A percentile compares a stretch with the other conserved stretches of the same genome.
Conservation (phyloP, 2,113 vertebrate genomes). For the Crotalus tigris region DNA sequence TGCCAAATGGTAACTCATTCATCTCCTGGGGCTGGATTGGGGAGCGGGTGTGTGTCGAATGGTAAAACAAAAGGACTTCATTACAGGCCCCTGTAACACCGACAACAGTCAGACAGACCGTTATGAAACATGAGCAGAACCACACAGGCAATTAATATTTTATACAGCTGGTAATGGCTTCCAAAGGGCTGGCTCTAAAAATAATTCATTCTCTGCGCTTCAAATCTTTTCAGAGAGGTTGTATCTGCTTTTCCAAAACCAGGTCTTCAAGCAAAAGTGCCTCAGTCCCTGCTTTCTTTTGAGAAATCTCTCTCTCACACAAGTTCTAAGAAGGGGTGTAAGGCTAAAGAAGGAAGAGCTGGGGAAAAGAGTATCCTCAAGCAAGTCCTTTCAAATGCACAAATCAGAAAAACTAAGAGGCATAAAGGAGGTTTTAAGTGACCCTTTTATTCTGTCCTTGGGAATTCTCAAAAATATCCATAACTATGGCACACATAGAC, state of each 20-base stretch:
- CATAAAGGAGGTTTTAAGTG: not conserved
- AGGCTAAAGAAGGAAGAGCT: not conserved
- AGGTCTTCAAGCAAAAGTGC: conserved; percentile 5
- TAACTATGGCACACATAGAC: not conserved
- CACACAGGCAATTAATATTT: conserved; percentile 63
- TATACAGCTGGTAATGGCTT: conserved; percentile 58
- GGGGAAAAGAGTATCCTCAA: not conserved
- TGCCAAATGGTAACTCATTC: not conserved
- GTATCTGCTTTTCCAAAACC: conserved; percentile 36
- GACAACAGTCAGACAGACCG: conserved; percentile 18
- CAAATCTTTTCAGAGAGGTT: conserved; percentile 27
- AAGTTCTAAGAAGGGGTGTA: not conserved
- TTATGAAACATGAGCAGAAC: conserved; percentile 55
- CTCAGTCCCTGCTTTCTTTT: not conserved
- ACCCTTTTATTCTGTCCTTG: not conserved
- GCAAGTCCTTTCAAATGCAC: not conserved
- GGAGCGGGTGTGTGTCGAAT: not conserved
- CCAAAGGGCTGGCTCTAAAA: conserved; percentile 66
- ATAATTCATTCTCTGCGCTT: conserved; percentile 52
- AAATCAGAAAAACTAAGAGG: accelerated
- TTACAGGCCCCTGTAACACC: conserved; percentile 9
- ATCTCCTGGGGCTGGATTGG: not conserved
- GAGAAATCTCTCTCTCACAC: conserved; percentile 17
- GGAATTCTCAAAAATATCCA: accelerated
- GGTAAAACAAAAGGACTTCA: conserved; percentile 39